Evolutionary conservation across 2,888 invertebrate species (phyloP).

Genomic region (Patella depressa): DNA sequence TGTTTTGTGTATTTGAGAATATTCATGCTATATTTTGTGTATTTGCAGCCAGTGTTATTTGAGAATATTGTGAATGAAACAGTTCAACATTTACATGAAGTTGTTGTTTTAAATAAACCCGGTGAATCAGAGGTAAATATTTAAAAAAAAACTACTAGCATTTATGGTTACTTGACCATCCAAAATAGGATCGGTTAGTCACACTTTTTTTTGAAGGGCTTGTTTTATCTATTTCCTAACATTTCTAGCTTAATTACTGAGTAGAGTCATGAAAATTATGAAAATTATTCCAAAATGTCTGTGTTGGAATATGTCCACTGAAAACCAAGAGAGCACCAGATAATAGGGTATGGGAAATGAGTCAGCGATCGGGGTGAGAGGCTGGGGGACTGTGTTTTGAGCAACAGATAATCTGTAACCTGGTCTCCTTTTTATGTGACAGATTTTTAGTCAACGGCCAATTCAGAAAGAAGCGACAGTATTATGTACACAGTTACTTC

Average conservation of each 20-base stretch:
- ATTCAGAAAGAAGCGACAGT: slow-evolving; percentile 68
- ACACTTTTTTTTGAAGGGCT: too few relatives aligned
- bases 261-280: too few relatives aligned
- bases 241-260: too few relatives aligned
- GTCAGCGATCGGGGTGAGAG: background rate
- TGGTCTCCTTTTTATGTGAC: slow-evolving; percentile 19
- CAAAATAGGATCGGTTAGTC: too few relatives aligned
- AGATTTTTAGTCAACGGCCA: slow-evolving; percentile 70
- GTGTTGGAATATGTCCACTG: background rate
- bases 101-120: slow-evolving; percentile 78
- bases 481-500: slow-evolving; percentile 66
- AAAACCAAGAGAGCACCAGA: background rate
- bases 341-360: background rate
- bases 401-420: background rate
- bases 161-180: too few relatives aligned
- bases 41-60: slow-evolving; percentile 79
- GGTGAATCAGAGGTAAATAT: slow-evolving; percentile 75
- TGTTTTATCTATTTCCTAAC: background rate
- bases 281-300: too few relatives aligned
- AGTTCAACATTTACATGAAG: slow-evolving; percentile 73
- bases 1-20: background rate
- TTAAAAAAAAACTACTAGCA: too few relatives aligned
- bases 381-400: background rate
- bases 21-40: background rate
- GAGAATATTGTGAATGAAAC: slow-evolving; percentile 83